A percentile compares a stretch with the other conserved stretches of the same genome.
These are phyloP conservation scores for Hiodon alosoides DNA, from an alignment of 2,113 vertebrate genomes.

Conservation along the genomic window DNA sequence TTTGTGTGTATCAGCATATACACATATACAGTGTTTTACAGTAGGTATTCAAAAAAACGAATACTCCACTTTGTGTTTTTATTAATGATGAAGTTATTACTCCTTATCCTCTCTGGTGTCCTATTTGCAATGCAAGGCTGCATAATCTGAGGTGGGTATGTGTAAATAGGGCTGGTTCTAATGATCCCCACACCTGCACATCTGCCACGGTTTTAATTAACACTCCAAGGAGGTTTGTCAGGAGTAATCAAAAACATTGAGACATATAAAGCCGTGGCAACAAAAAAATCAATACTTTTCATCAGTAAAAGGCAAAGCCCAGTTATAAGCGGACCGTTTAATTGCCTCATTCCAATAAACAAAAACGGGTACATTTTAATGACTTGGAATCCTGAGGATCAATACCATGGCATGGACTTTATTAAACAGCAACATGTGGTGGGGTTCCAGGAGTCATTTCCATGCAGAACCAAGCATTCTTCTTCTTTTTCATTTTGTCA, in stretches of 20 bases:
- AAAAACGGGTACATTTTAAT: slow-evolving; percentile 76
- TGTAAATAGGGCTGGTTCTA: slow-evolving; percentile 63
- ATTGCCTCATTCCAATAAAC: slow-evolving; percentile 83
- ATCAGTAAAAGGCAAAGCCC: slow-evolving; percentile 77
- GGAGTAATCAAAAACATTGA: slow-evolving; percentile 90
- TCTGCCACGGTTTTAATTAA: slow-evolving; percentile 92
- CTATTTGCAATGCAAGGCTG: slow-evolving; percentile 79
- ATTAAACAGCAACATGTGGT: slow-evolving; percentile 71
- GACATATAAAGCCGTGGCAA: slow-evolving; percentile 77
- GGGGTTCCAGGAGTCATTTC: slow-evolving; percentile 62
- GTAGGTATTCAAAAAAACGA: background rate
- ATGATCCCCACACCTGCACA: slow-evolving; percentile 86
- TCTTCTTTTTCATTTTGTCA: slow-evolving; percentile 70
- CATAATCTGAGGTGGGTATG: slow-evolving; percentile 63
- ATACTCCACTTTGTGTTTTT: background rate
- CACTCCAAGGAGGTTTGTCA: slow-evolving; percentile 87
- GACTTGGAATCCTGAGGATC: slow-evolving; percentile 71
- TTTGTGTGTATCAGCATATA: background rate
- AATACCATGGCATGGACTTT: slow-evolving; percentile 60
- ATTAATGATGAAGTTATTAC: slow-evolving; percentile 79
- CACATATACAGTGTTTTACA: background rate
- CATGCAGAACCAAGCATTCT: slow-evolving; percentile 62
- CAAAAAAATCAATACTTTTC: slow-evolving; percentile 80
- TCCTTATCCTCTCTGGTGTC: slow-evolving; percentile 64
- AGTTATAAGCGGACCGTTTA: slow-evolving; percentile 77